Percentiles rank a stretch among this genome's conserved stretches.
These are phyloP conservation scores for Pogoniulus pusillus DNA, from an alignment of 2,797 vertebrate species.

Conservation along the genomic window DNA sequence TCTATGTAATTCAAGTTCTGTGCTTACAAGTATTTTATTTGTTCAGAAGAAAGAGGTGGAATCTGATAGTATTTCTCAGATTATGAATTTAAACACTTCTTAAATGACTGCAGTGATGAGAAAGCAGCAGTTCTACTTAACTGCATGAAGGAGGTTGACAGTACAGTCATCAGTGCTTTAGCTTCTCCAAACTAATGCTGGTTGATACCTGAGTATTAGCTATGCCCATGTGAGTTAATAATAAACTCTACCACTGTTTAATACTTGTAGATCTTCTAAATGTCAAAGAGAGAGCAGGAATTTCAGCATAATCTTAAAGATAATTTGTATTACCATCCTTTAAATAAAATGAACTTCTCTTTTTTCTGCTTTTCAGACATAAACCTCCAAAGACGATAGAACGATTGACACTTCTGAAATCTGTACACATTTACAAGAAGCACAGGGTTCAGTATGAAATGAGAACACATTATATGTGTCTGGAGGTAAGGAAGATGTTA, in stretches of 20 bases:
- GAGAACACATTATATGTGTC: conserved; percentile 88
- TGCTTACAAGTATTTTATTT: neutral
- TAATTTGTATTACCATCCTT: neutral
- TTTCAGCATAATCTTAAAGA: neutral
- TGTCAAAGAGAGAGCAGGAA: neutral
- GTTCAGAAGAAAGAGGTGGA: neutral
- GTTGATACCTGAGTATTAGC: neutral
- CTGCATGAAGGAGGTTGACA: neutral
- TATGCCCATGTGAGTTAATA: neutral
- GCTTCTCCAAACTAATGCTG: neutral
- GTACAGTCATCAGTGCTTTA: neutral
- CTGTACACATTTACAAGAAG: conserved; percentile 96
- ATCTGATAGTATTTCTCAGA: neutral
- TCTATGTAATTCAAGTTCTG: neutral
- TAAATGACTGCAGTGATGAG: neutral
- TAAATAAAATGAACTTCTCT: neutral
- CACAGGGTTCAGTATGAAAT: conserved; percentile 98
- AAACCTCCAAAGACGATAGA: conserved; percentile 86
- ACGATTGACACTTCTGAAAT: conserved; percentile 90
- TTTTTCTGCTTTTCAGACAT: conserved; percentile 74
- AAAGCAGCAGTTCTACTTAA: neutral
- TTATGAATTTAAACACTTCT: neutral
- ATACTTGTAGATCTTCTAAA: neutral
- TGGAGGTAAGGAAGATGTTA: conserved; percentile 82
- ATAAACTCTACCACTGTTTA: neutral